Evolutionary conservation across 2,113 vertebrate genomes (phyloP).

Genomic region (Larimichthys crocea): DNA sequence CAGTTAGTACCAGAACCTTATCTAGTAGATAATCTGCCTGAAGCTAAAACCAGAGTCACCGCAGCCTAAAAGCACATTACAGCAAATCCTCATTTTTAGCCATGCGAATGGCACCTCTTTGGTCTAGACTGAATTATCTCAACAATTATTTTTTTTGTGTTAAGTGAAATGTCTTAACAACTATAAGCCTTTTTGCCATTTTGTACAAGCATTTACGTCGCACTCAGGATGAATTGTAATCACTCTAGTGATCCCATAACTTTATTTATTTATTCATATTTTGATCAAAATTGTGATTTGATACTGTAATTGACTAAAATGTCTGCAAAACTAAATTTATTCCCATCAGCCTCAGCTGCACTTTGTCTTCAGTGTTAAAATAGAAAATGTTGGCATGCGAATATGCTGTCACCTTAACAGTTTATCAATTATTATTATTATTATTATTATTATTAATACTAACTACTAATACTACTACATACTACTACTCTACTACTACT

Average conservation of each 20-base stretch:
- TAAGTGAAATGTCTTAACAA: too few species aligned
- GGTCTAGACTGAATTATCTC: background rate
- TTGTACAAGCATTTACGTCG: background rate
- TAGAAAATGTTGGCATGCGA: background rate
- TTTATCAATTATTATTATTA: background rate
- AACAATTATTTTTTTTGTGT: background rate
- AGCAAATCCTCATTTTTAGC: constrained; percentile 4
- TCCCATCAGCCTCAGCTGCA: background rate
- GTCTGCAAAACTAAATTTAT: background rate
- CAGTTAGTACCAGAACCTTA: background rate
- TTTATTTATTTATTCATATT: background rate
- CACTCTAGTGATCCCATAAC: background rate
- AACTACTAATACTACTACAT: too few species aligned
- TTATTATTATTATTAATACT: background rate
- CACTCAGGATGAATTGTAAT: background rate
- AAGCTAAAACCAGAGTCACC: background rate
- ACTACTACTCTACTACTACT: too few species aligned
- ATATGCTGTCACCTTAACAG: background rate
- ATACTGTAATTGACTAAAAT: background rate
- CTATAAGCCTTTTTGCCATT: too few species aligned
- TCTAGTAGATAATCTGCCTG: background rate
- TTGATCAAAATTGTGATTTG: background rate
- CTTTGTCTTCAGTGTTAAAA: too few species aligned
- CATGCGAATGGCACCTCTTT: background rate
- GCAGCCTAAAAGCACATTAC: background rate